These are phyloP conservation scores for Centruroides vittatus DNA, from an alignment of 1,140 invertebrate species.

Conservation along the genomic window DNA sequence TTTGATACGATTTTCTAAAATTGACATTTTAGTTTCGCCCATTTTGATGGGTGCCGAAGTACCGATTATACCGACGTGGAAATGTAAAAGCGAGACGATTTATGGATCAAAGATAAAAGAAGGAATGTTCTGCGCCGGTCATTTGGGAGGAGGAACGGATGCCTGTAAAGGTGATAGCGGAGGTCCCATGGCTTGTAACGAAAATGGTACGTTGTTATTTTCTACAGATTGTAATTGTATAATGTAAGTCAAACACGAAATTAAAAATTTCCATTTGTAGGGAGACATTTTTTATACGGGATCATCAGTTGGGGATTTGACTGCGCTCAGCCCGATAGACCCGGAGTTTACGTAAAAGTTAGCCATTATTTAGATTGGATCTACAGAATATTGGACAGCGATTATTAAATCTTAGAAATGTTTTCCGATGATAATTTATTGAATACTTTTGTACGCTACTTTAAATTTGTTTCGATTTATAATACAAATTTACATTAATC, in stretches of 20 bases:
- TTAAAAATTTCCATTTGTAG: neutral
- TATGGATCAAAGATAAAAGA: constrained; percentile 4
- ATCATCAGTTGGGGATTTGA: constrained; percentile 15
- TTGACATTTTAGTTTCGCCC: too few species aligned
- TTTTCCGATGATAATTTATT: too few species aligned
- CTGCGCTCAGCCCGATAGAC: constrained; percentile 8
- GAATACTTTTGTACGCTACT: too few species aligned
- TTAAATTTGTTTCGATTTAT: too few species aligned
- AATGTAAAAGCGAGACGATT: too few species aligned
- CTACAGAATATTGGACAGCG: neutral
- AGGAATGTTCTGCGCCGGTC: constrained; percentile 13
- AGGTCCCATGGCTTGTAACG: constrained; percentile 11
- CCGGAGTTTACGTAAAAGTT: constrained; percentile 9
- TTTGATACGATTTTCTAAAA: too few species aligned
- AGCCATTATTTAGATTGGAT: constrained; percentile 13
- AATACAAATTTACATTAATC: too few species aligned
- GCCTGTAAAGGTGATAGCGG: constrained; percentile 16
- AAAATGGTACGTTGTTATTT: neutral
- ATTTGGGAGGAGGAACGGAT: constrained; percentile 1
- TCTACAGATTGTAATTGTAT: too few species aligned
- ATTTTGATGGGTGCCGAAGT: too few species aligned
- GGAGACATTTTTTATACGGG: constrained; percentile 9
- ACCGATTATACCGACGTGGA: too few species aligned
- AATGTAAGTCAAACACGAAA: too few species aligned
- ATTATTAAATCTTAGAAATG: too few species aligned